Conservation (phyloP, 2,888 invertebrate species). For the Volucella zonaria region DNA sequence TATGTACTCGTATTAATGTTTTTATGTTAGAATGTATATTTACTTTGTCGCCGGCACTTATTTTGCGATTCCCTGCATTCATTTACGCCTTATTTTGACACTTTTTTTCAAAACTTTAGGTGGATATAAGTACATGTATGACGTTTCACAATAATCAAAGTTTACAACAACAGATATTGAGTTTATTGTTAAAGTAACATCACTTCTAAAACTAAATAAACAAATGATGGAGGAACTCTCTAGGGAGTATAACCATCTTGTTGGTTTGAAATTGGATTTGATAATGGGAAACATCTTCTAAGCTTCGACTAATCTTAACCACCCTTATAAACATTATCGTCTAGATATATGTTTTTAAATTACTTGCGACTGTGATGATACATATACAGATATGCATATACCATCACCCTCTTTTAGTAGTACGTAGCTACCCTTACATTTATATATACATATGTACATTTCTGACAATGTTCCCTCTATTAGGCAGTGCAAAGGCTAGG, state of each 20-base stretch:
- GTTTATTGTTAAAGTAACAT: slow-evolving; percentile 8
- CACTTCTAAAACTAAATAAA: slow-evolving; percentile 35
- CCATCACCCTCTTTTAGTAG: slow-evolving; percentile 2
- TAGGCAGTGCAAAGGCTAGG: slow-evolving; percentile 47
- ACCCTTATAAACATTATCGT: slow-evolving; percentile 36
- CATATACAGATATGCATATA: background rate
- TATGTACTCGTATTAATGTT: no score
- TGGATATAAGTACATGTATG: no score
- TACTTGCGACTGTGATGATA: background rate
- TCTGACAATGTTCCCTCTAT: slow-evolving; percentile 4
- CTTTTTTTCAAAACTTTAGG: no score
- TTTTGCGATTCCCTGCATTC: no score
- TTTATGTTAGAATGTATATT: no score
- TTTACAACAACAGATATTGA: background rate
- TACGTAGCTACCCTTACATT: slow-evolving; percentile 40
- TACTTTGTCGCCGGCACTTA: no score
- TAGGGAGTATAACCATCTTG: slow-evolving; percentile 55
- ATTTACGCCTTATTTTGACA: no score
- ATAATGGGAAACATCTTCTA: slow-evolving; percentile 51
- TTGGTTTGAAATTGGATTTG: slow-evolving; percentile 53
- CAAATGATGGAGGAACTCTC: slow-evolving; percentile 51
- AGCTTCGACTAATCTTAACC: slow-evolving; percentile 23
- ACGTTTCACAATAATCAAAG: background rate
- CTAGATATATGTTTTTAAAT: no score
- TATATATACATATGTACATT: slow-evolving; percentile 33